These are phyloP conservation scores for Drosophila putrida DNA, from an alignment of 2,888 invertebrate genomes.

Conservation along the genomic window DNA sequence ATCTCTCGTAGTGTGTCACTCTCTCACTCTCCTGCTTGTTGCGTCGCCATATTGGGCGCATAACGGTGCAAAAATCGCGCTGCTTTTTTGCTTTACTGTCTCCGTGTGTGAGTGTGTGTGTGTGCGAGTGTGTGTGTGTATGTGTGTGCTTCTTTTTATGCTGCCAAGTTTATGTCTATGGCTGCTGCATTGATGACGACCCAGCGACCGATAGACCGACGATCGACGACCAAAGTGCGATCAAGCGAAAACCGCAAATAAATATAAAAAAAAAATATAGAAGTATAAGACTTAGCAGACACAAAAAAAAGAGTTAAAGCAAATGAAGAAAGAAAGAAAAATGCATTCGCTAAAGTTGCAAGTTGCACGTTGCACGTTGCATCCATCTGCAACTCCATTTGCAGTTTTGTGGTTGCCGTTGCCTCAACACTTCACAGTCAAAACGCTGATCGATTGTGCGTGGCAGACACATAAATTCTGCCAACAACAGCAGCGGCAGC, in stretches of 20 bases:
- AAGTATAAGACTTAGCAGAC: background rate
- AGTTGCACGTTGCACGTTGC: constrained; percentile 40
- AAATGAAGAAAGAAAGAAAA: constrained; percentile 17
- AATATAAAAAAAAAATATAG: constrained; percentile 35
- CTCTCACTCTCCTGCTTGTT: constrained; percentile 25
- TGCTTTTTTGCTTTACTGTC: constrained; percentile 56
- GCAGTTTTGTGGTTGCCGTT: constrained; percentile 54
- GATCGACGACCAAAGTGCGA: constrained; percentile 62
- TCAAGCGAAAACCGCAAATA: constrained; percentile 72
- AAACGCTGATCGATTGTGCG: constrained; percentile 46
- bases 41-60: constrained; percentile 80
- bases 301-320: constrained; percentile 7
- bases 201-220: constrained; percentile 79
- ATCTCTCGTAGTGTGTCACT: background rate
- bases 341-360: constrained; percentile 12
- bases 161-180: constrained; percentile 59
- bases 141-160: constrained; percentile 50
- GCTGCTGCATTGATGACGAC: constrained; percentile 76
- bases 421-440: constrained; percentile 40
- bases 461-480: constrained; percentile 49
- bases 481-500: constrained; percentile 1
- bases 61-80: constrained; percentile 82
- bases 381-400: constrained; percentile 49
- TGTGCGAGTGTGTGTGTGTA: constrained; percentile 25
- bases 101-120: constrained; percentile 13